Evolutionary conservation across 2,113 vertebrate genomes (phyloP).

Genomic region (Indicator maculatus): DNA sequence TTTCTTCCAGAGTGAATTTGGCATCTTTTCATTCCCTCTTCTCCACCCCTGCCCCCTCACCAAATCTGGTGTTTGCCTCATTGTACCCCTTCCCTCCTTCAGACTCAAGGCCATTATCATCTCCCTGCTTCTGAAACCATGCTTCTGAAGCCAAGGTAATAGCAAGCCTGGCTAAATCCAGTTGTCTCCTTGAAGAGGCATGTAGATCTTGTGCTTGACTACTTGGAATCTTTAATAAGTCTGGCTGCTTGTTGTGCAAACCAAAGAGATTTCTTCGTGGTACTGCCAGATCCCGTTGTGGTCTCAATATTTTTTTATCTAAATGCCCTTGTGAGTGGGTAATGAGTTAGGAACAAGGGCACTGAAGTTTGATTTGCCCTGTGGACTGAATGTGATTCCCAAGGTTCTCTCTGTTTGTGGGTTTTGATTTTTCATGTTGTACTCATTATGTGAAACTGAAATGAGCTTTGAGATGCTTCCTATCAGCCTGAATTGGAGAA

Average conservation of each 20-base stretch:
- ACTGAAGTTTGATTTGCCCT: constrained; percentile 29
- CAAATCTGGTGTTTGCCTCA: not conserved
- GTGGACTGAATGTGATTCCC: not conserved
- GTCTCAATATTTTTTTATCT: constrained; percentile 5
- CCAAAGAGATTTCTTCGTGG: not conserved
- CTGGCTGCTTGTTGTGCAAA: not conserved
- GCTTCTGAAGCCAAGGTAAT: not conserved
- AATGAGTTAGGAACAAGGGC: constrained; percentile 32
- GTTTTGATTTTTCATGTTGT: constrained; percentile 42
- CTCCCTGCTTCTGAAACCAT: not conserved
- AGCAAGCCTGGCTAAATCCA: not conserved
- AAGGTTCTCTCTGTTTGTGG: constrained; percentile 22
- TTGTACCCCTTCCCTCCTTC: not conserved
- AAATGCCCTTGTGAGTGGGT: not conserved
- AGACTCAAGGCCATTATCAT: not conserved
- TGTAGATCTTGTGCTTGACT: not conserved
- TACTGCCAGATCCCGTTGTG: not conserved
- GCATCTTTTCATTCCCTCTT: not conserved
- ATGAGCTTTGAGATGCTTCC: constrained; percentile 29
- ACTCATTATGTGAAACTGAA: constrained; percentile 24
- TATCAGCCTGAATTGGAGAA: not conserved
- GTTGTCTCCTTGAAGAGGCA: not conserved
- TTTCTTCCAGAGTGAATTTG: not conserved
- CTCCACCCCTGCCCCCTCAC: not conserved
- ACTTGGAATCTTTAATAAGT: not conserved